Percentiles rank a stretch among this genome's conserved stretches.
phyloP scores from a whole-genome alignment of 2,113 vertebrate species.

The Sigmodon hispidus region DNA sequence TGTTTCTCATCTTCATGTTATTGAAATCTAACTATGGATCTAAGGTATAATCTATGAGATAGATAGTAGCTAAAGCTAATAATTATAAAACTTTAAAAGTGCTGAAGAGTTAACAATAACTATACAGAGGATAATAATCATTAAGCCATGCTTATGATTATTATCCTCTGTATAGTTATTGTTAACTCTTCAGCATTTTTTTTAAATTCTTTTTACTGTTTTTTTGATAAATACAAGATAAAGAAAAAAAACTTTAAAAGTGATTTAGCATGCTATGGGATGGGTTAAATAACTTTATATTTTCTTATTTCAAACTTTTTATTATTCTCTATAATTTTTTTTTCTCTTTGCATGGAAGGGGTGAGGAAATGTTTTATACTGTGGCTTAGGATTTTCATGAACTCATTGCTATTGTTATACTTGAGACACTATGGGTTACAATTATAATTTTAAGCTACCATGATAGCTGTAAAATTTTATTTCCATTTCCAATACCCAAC shows the following conservation, averaged over 20 bases:
- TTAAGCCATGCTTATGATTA: too few relatives aligned
- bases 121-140: too few relatives aligned
- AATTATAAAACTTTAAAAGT: background rate
- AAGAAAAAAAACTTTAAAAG: background rate
- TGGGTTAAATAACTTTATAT: background rate
- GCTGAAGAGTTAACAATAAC: too few relatives aligned
- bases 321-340: background rate
- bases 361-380: background rate
- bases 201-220: too few relatives aligned
- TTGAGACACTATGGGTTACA: fast-evolving
- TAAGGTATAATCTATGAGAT: slow-evolving; percentile 7
- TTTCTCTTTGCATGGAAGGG: background rate
- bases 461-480: background rate
- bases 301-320: slow-evolving; percentile 33
- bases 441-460: background rate
- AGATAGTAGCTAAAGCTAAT: slow-evolving; percentile 10
- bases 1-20: background rate
- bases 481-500: slow-evolving; percentile 25
- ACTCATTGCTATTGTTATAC: background rate
- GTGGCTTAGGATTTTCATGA: background rate
- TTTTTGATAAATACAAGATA: too few relatives aligned
- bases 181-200: too few relatives aligned
- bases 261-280: slow-evolving; percentile 22
- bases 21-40: background rate
- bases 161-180: too few relatives aligned